A percentile compares a stretch with the other conserved stretches of the same genome.
These are phyloP conservation scores for Sapajus apella DNA, from an alignment of 2,113 vertebrate species.

Conservation along the genomic window DNA sequence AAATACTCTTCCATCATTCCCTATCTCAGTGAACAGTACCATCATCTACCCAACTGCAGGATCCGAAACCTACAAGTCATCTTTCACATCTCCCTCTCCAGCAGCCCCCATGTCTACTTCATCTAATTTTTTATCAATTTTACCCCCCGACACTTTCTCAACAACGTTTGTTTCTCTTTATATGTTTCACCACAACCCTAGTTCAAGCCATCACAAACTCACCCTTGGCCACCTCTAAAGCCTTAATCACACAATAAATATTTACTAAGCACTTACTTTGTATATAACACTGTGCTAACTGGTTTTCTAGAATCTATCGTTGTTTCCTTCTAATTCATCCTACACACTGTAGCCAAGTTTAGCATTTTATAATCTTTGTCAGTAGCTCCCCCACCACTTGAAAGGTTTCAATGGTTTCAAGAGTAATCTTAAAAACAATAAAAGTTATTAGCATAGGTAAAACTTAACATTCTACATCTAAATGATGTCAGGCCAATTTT, in stretches of 20 bases:
- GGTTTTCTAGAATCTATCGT: background rate
- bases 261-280: background rate
- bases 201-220: background rate
- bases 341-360: background rate
- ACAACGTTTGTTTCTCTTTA: background rate
- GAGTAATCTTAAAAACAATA: background rate
- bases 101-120: background rate
- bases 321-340: background rate
- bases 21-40: background rate
- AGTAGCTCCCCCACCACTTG: background rate
- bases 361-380: background rate
- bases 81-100: background rate
- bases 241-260: background rate
- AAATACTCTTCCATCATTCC: background rate
- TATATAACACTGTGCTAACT: background rate
- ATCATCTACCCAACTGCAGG: background rate
- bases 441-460: background rate
- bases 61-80: background rate
- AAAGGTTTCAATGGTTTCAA: background rate
- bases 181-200: background rate
- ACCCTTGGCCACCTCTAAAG: background rate
- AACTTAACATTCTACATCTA: slow-evolving; percentile 14
- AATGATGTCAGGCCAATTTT: background rate
- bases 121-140: background rate
- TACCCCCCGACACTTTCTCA: background rate